Evolutionary conservation across 2,888 invertebrate genomes (phyloP).

Genomic region (Ornithoptera priamus): DNA sequence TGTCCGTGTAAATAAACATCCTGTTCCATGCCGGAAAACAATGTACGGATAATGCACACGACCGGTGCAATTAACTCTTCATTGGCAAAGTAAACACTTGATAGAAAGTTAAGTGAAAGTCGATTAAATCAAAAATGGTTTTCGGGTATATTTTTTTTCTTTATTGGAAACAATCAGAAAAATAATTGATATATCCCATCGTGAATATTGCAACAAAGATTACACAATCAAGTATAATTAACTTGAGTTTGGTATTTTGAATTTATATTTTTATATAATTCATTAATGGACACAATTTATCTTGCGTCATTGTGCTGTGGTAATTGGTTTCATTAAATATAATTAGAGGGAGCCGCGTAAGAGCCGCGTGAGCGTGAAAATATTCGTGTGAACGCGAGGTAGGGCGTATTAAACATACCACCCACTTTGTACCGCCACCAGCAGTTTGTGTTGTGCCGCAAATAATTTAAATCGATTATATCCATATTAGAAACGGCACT

Average conservation of each 20-base stretch:
- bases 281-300: constrained; percentile 7
- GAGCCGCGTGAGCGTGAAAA: constrained; percentile 13
- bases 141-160: no score
- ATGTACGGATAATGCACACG: constrained; percentile 5
- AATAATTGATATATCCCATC: no score
- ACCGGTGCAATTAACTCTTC: background rate
- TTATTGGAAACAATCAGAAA: no score
- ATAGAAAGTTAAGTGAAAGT: background rate
- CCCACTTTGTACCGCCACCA: constrained; percentile 8
- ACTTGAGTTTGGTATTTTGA: background rate
- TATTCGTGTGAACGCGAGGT: constrained; percentile 12
- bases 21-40: constrained; percentile 1
- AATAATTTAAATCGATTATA: constrained; percentile 12
- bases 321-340: constrained; percentile 21
- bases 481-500: constrained; percentile 2
- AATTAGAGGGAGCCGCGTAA: constrained; percentile 1
- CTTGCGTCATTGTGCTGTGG: constrained; percentile 5
- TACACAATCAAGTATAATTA: background rate
- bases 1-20: constrained; percentile 12
- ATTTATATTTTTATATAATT: background rate
- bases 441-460: constrained; percentile 10
- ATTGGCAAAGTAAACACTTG: constrained; percentile 1
- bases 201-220: background rate
- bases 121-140: no score
- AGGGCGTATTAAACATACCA: constrained; percentile 12